Evolutionary conservation across 1,140 invertebrate genomes (phyloP), one percentile per base, ranked within the genome.

Genomic region (Gonatopus flavifemur): DNA sequence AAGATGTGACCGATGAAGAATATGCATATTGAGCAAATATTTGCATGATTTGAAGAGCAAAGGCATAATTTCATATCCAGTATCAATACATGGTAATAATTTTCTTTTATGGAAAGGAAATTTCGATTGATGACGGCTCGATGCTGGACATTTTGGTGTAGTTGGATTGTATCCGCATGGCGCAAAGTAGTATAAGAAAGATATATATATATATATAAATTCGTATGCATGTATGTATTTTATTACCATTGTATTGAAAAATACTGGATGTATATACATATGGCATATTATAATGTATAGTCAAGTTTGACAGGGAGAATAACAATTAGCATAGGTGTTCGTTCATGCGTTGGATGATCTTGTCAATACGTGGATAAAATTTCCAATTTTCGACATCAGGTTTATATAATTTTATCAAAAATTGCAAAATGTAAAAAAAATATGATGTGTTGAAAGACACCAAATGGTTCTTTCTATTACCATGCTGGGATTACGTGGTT

Each of bases 141-240:
- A 49, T 49, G 48, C 24, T 54, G 18, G 47, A 42, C 51, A 40
- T 50, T 49, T 56, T 55, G 57, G 54, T 37, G 45, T 57, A 43
- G 52, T 43, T 58, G 35, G 57, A 52, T 65, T 59, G 60, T 65
- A 63, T 65, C 55, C 60, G 55, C 57, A 25, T 55, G 48, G 44
- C 57, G 52, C 57, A 63, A 67, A 55, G n/a, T n/a, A n/a, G n/a
- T n/a, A n/a, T n/a, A n/a, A n/a, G n/a, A n/a, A n/a, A n/a, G n/a
- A n/a, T n/a, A n/a, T n/a, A n/a, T 50, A 33, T 39, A 48, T 44
- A 52, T 52, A 21, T 41, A 52, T 30, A 52, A 46, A 51, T 32
- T n/a, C n/a, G n/a, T n/a, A 28, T 50, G 21, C 52, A 36, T 54
- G 50, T 37, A 43, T 37, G 52, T 40, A 54, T 33, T 54, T 49